Conservation (phyloP, 2,888 invertebrate genomes). For the Caenorhabditis plicata region DNA sequence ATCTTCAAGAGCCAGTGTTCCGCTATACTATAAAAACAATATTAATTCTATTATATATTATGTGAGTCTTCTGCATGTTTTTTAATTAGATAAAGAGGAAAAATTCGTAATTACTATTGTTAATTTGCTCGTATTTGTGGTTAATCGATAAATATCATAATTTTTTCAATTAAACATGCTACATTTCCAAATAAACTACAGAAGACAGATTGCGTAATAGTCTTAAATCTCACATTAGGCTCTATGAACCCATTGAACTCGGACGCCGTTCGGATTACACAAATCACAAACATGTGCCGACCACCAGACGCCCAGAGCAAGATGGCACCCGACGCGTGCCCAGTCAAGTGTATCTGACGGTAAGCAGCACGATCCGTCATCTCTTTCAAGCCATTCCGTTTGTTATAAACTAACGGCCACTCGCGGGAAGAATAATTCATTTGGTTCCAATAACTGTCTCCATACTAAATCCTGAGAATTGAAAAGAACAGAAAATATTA, state of each 20-base stretch:
- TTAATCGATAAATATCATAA: not conserved
- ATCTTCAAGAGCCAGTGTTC: not conserved
- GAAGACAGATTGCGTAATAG: no score
- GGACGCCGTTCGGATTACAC: conserved; percentile 6
- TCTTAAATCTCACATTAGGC: conserved; percentile 4
- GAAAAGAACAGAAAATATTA: not conserved
- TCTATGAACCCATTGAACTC: conserved; percentile 6
- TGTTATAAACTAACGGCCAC: conserved; percentile 15
- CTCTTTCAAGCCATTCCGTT: conserved; percentile 1
- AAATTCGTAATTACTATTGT: not conserved
- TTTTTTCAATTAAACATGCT: not conserved
- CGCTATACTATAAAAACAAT: conserved; percentile 1
- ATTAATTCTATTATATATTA: not conserved
- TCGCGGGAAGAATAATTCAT: conserved; percentile 4
- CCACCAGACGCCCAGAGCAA: conserved; percentile 22
- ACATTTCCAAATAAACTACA: no score
- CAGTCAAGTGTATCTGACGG: conserved; percentile 21
- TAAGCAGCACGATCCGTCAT: conserved; percentile 8
- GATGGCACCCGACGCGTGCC: conserved; percentile 20
- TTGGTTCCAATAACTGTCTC: conserved; percentile 11
- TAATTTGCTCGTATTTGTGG: not conserved
- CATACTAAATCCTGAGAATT: conserved; percentile 1
- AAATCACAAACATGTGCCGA: conserved; percentile 4
- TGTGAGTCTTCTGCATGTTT: not conserved
- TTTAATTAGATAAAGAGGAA: not conserved